Base-by-base conservation (phyloP, 2,113 vertebrate genomes). In the Channa argus region DNA sequence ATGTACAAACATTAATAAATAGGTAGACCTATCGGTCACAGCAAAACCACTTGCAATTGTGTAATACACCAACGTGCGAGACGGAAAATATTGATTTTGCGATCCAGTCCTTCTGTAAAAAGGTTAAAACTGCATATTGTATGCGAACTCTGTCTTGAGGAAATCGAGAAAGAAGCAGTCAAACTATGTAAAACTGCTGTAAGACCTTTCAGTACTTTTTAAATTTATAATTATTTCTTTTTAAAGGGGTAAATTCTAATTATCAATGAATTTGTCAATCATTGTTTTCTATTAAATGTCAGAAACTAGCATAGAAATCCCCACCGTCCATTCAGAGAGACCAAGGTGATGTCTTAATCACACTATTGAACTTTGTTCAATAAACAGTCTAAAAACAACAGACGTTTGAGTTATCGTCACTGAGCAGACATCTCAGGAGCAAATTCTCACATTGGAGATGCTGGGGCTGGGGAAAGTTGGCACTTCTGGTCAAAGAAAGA, bases 31-130 rank as follows among this genome's bases (percentile, higher is more conserved):
- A 59, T 64, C 24, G 46, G 6, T 36, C 33, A 39, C 9, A 5
- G 41, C 8, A 34, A n/a, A 41, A 54, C 24, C 36, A 43, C 15
- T 38, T 4, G 43, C n/a, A 2, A 37, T 46, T 4, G 52, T 10
- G 50, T 8, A 53, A 34, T 9, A 41, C 1, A 1, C 9, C 46
- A 36, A 39, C 33, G 41, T 24, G 10, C 0, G 3, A 55, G 4
- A 38, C 9, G 14, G 65, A 58, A 43, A 50, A 10, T 50, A 62
- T n/a, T 34, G 15, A 47, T 54, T 33, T 45, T 61, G 12, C 54
- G 41, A 33, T 68, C 9, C 36, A 51, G 44, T 58, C 24, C 8
- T 62, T 24, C 8, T 63, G 44, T 63, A 37, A 63, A 61, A 77
- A 12, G 41, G 54, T 62, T 41, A 24, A 54, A 11, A 8, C n/a